A percentile compares a stretch with the other conserved stretches of the same genome.
phyloP scores from a whole-genome alignment of 2,113 vertebrate genomes.

The Dasyornis broadbenti region DNA sequence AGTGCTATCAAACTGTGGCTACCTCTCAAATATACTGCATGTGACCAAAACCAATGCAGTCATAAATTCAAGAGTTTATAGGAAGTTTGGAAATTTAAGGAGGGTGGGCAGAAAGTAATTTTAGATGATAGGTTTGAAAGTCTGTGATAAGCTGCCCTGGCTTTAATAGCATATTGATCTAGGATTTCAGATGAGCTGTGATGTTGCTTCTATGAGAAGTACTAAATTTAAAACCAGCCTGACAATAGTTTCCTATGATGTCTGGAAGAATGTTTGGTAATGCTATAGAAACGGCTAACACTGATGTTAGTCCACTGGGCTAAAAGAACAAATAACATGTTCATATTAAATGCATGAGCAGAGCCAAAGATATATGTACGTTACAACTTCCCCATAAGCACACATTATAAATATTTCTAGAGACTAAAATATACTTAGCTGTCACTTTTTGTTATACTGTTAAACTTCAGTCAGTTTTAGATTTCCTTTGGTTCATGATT shows the following conservation, averaged over 20 bases:
- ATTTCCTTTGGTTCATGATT: background rate
- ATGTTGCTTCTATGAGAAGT: slow-evolving; percentile 13
- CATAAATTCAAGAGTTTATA: slow-evolving; percentile 43
- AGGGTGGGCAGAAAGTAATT: background rate
- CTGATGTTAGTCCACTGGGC: slow-evolving; percentile 1
- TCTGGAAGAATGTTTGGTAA: background rate
- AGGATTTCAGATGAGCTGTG: background rate
- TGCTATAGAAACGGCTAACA: slow-evolving; percentile 18
- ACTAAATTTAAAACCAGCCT: background rate
- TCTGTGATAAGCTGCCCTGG: background rate
- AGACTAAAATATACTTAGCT: slow-evolving; percentile 29
- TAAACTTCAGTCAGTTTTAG: slow-evolving; percentile 34
- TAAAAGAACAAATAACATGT: slow-evolving; percentile 28
- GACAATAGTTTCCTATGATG: background rate
- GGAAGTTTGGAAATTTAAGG: slow-evolving; percentile 24
- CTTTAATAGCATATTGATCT: slow-evolving; percentile 39
- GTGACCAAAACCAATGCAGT: background rate
- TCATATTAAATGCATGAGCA: slow-evolving; percentile 35
- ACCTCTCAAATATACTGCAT: background rate
- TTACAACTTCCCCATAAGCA: background rate
- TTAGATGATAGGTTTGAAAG: background rate
- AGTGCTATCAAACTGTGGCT: background rate
- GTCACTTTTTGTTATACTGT: slow-evolving; percentile 1
- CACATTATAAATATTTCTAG: slow-evolving; percentile 46
- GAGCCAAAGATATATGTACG: background rate